Base-by-base conservation (phyloP, 2,888 invertebrate species). In the Anaspis maculata region DNA sequence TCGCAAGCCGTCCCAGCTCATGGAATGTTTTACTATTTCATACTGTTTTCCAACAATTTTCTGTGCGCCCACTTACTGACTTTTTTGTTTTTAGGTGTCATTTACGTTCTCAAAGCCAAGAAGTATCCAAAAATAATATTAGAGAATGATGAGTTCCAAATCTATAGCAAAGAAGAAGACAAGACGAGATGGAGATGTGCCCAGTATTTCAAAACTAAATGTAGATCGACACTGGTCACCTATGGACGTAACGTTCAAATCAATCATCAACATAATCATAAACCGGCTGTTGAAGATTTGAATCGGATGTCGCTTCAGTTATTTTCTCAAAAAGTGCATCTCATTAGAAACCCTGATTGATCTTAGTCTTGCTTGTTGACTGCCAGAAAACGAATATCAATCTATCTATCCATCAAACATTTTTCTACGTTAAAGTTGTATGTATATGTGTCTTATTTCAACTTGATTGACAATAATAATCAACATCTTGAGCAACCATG, bases 111-210 rank as follows among this genome's bases (percentile, higher is more conserved):
- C 15, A 41, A 39, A 33, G 51, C 49, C 21, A 41, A 45, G 22
- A 54, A 50, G 31, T 42, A 52, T 25, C 50, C 51, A 9, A 49
- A 41, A 37, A 37, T 53, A 4, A 38, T 53, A 9, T 28, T 51
- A 11, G 45, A 54, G 15, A 37, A 44, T 3, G 39, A 46, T 25
- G 46, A 48, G 25, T 51, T 41, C 29, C 44, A 42, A 24, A 34
- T 52, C 7, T 46, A 49, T 16, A 14, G 27, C 5, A 33, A 40
- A 15, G 34, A 34, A 10, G n/a, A 36, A 11, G 41, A 39, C 30
- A 27, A 34, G 34, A 54, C 50, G 4, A 39, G 50, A 36, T 54
- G 52, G 54, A 35, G 51, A 12, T 54, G 54, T 24, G 42, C 41
- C 7, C 32, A 40, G 13, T 45, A 49, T 29, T 36, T 30, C 27